phyloP scores from a whole-genome alignment of 2,888 invertebrate genomes.

The Plusia festucae region DNA sequence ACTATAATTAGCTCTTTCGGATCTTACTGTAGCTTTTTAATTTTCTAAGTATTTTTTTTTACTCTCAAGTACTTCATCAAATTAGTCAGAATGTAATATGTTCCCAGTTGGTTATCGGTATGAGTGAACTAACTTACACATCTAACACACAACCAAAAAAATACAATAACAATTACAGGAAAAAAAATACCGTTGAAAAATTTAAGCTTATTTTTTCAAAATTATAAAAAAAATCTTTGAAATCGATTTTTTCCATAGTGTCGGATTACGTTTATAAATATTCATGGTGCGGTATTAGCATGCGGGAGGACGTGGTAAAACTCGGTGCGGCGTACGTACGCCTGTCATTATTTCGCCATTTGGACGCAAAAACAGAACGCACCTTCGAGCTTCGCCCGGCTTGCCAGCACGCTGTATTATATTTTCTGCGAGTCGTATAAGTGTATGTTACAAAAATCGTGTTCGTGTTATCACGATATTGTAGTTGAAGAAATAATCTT shows the following conservation, averaged over 20 bases:
- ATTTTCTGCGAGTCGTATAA: constrained; percentile 46
- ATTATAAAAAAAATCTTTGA: constrained; percentile 30
- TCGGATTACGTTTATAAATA: constrained; percentile 85
- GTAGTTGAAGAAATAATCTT: neutral
- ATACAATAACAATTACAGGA: too few relatives aligned
- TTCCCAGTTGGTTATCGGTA: too few relatives aligned
- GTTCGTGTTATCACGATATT: constrained; percentile 20
- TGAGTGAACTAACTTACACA: too few relatives aligned
- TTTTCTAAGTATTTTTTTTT: too few relatives aligned
- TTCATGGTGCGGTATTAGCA: constrained; percentile 85
- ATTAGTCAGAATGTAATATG: too few relatives aligned
- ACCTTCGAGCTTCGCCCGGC: constrained; percentile 69
- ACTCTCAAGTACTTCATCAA: too few relatives aligned
- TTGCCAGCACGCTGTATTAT: constrained; percentile 52
- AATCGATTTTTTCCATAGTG: constrained; percentile 64
- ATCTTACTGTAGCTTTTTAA: too few relatives aligned
- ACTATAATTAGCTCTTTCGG: too few relatives aligned
- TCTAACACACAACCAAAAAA: too few relatives aligned
- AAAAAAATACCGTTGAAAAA: neutral
- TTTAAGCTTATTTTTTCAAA: neutral
- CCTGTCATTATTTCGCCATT: constrained; percentile 87
- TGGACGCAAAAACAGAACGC: constrained; percentile 82
- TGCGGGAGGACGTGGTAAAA: constrained; percentile 75
- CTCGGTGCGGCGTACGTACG: constrained; percentile 69
- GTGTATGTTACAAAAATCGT: constrained; percentile 41